These are phyloP conservation scores for Columba janthina DNA, from an alignment of 2,113 vertebrate species.

Conservation along the genomic window DNA sequence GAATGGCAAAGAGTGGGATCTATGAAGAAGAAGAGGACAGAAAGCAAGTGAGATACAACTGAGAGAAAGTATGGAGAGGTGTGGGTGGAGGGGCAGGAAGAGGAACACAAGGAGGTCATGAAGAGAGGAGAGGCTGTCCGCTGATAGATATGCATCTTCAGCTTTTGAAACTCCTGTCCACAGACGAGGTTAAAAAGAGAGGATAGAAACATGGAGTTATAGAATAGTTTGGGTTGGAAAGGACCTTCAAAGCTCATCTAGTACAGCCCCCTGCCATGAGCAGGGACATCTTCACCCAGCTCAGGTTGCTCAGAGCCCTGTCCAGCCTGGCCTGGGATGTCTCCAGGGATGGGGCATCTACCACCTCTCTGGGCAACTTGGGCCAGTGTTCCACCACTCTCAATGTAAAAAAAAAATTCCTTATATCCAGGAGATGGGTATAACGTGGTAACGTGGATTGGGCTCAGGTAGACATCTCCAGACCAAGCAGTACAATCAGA, in stretches of 20 bases:
- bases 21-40: background rate
- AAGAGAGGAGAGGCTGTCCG: background rate
- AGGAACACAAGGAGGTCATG: accelerated
- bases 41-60: background rate
- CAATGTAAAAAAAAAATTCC: no score
- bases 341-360: no score
- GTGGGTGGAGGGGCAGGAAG: background rate
- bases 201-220: no score
- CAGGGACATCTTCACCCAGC: no score
- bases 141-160: background rate
- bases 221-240: no score
- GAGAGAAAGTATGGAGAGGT: background rate
- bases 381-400: no score
- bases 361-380: no score
- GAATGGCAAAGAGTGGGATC: background rate
- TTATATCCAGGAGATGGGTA: background rate
- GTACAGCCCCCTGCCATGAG: no score
- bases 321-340: no score
- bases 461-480: background rate
- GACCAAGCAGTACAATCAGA: background rate
- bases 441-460: accelerated
- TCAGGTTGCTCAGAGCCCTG: no score
- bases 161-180: background rate
- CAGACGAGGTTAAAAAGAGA: background rate
- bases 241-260: no score